Evolutionary conservation across 2,113 vertebrate genomes (phyloP), one percentile per base, ranked within the genome.

Genomic region (Columba livia): DNA sequence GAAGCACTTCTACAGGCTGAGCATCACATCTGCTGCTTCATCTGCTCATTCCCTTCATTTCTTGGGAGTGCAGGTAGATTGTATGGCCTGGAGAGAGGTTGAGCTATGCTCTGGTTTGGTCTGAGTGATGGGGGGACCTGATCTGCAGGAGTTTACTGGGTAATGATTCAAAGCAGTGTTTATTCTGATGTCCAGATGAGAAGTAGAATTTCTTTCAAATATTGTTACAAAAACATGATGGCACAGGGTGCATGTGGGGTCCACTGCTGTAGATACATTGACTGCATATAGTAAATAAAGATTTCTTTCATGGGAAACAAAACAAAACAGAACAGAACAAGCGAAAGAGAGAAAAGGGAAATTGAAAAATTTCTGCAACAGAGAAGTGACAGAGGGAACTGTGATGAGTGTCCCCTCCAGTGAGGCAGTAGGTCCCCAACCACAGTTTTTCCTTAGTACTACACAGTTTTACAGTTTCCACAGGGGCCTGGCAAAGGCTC

Each of bases 11-110:
- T 7, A 67, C 15, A 51, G 36, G 23, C 21, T 48, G 34, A 86
- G 26, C 3, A 36, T n/a, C 0, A 0, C 1, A 1, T 61, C 5
- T 73, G 20, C n/a, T 67, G 12, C 62, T 92, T 79, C 44, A 57
- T 75, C 42, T 64, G 34, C 38, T 67, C 18, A 8, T 54, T 88
- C 6, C 15, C 36, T 40, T 26, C 3, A 13, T 15, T 58, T 57
- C 40, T 65, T 58, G 32, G 20, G 29, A 26, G 6, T 0, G 5
- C 12, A 53, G 17, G 7, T 5, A 57, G 13, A 20, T 57, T n/a
- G 4, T 48, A 62, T 1, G 4, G 21, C 11, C 28, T 19, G 28
- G 11, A 47, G 42, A 62, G 29, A 54, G 11, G 8, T 34, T 44
- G 11, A 40, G 16, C 12, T 12, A 2, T 32, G 20, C 29, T 80